Evolutionary conservation across 2,888 invertebrate species (phyloP).

Genomic region (Drosophila algonquin): DNA sequence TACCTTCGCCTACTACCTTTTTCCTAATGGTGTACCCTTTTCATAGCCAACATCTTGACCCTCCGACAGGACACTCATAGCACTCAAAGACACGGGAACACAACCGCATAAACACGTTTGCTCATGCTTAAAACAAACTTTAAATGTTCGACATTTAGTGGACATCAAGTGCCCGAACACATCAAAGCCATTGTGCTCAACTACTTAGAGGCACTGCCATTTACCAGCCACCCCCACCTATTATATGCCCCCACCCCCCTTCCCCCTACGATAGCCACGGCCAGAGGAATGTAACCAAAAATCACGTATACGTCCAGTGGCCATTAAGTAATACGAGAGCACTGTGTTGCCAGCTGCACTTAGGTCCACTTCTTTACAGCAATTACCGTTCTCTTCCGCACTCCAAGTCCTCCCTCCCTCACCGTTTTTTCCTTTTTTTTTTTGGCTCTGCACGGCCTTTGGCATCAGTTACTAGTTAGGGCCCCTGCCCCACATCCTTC

Average conservation of each 20-base stretch:
- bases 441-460: slow-evolving; percentile 25
- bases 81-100: background rate
- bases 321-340: slow-evolving; percentile 55
- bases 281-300: slow-evolving; percentile 43
- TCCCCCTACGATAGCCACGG: background rate
- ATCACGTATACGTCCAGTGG: slow-evolving; percentile 76
- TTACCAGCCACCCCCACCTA: slow-evolving; percentile 5
- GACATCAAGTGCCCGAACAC: slow-evolving; percentile 40
- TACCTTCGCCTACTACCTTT: background rate
- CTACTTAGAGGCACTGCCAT: slow-evolving; percentile 32
- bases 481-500: slow-evolving; percentile 16
- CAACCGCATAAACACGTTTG: slow-evolving; percentile 26
- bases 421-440: background rate
- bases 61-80: no score
- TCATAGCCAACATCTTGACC: background rate
- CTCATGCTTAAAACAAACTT: slow-evolving; percentile 29
- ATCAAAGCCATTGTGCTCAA: slow-evolving; percentile 49
- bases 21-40: background rate
- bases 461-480: slow-evolving; percentile 36
- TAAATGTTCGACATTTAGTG: slow-evolving; percentile 48
- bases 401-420: slow-evolving; percentile 6
- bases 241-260: background rate
- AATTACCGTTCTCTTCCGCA: slow-evolving; percentile 47
- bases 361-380: slow-evolving; percentile 44
- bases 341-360: slow-evolving; percentile 56